Base-by-base conservation (phyloP, 2,888 invertebrate genomes). In the Lithophane socia region DNA sequence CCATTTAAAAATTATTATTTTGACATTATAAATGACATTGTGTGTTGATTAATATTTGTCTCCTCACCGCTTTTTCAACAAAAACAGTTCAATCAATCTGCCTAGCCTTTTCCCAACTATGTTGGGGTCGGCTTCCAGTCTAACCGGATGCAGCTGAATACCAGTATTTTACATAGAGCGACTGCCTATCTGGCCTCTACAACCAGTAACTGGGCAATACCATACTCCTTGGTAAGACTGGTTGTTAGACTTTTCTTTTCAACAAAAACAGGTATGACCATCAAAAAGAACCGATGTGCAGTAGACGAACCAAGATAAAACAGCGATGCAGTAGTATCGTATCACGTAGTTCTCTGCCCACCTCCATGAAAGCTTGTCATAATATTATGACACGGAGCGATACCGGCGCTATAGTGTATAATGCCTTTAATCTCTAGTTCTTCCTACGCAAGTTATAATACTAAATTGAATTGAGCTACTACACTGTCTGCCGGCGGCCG, bases 381-480 rank as follows among this genome's bases (percentile, higher is more conserved):
- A 81, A 75, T 70, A 73, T 73, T 84, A 84, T 83, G 85, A 83
- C 68, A 69, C 54, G 10, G 7, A 52, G 24, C 52, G 72, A 82
- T 82, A 85, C 58, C 7, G 44, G 7, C 58, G 42, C 49, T 64
- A 63, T 56, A 70, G 65, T 82, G 74, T 70, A 70, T 64, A 74
- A 69, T 74, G 63, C 83, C 52, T 61, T 37, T 84, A 84, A 84
- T 84, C 84, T 82, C 44, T 21, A 68, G 47, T 65, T 69, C 76
- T 5, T 61, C 84, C 84, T 52, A 85, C 84, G 84, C 84, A 77
- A 77, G 86, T 61, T 82, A 85, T 85, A 84, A 82, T 82, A 84
- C 86, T 84, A 84, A 84, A 84, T 84, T 84, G 72, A 77, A 84
- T 82, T 75, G 83, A 84, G 84, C 84, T 84, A 77, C 84, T 82